Evolutionary conservation across 2,888 invertebrate species (phyloP), one percentile per base, ranked within the genome.

Genomic region (Lycaena phlaeas): DNA sequence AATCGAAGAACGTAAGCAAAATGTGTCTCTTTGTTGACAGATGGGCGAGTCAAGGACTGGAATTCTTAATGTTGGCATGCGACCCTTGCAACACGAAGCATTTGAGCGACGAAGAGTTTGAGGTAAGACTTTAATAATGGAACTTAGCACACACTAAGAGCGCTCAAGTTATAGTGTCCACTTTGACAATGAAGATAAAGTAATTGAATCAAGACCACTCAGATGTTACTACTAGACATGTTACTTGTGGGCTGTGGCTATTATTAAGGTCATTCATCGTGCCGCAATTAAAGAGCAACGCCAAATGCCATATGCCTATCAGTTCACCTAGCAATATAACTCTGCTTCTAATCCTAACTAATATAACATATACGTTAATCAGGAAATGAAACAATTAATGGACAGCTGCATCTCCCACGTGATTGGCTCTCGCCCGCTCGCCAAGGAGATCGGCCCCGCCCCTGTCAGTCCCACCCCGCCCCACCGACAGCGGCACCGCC

Each of bases 41-140:
- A 60, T 96, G 96, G 96, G 95, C 96, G 2, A 90, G 90, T 60
- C 94, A 94, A 63, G 96, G 96, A 0, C 66, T 96, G 39, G 96
- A 96, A 59, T 96, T 95, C 68, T 84, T 97, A 1, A 90, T 93
- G 69, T 86, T 91, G 28, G 93, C 94, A 1, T 95, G 94, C 60
- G 94, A 96, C 59, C 94, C 95, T 0, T 87, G 90, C 50, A 91
- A 94, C 56, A 92, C 95, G 0, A 88, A 88, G 50, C 89, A 90
- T 63, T 78, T 96, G 30, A 87, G 88, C 12, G 92, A 95, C 28
- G 85, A 86, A 14, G 92, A 95, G 57, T 96, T 96, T 65, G 91
- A 93, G 71, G 90, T 88, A 61, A 56, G 43, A 40, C 9, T 6
- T 31, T 22, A n/a, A n/a, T n/a, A n/a, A n/a, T n/a, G n/a, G n/a